Conservation (phyloP, 2,888 invertebrate species). For the Salticus scenicus region DNA sequence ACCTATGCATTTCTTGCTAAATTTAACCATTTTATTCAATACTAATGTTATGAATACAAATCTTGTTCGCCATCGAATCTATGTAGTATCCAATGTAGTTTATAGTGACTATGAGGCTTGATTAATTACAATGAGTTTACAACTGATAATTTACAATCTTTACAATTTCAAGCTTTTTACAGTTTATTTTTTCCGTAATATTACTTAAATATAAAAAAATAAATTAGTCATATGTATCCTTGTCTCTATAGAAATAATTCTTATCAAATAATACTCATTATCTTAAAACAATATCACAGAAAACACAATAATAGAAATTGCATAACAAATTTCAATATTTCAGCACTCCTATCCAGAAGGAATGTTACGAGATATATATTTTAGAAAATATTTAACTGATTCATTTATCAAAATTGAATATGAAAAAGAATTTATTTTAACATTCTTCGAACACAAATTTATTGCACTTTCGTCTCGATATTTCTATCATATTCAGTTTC, state of each 20-base stretch:
- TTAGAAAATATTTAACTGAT: background rate
- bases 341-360: background rate
- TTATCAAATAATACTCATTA: background rate
- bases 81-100: background rate
- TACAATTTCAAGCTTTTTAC: no score
- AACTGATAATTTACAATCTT: no score
- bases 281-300: background rate
- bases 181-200: no score
- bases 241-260: background rate
- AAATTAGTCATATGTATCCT: background rate
- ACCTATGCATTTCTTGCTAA: background rate
- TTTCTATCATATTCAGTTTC: no score
- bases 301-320: background rate
- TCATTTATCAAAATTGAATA: background rate
- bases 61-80: background rate
- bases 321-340: background rate
- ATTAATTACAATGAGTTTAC: no score
- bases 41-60: background rate
- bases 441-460: no score
- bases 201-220: constrained; percentile 1
- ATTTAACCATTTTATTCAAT: background rate
- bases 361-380: background rate
- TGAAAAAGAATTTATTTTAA: background rate
- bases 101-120: no score
- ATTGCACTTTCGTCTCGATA: no score